A percentile compares a stretch with the other conserved stretches of the same genome.
Evolutionary conservation across 2,888 invertebrate genomes (phyloP).

Genomic region (Coenonympha arcania): DNA sequence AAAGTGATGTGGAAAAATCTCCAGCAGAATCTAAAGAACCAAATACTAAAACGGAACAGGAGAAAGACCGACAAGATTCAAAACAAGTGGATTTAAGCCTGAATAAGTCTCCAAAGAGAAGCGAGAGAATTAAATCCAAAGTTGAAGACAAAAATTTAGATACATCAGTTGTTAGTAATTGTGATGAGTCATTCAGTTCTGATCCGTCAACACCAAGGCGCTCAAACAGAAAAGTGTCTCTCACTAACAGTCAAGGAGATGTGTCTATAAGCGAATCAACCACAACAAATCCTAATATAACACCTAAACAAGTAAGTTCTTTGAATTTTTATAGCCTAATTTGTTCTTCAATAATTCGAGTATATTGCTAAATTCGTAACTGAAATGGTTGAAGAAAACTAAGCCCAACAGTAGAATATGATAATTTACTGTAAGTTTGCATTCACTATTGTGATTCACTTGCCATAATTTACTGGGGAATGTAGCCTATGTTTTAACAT

Average conservation of each 20-base stretch:
- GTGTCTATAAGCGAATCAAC: slow-evolving; percentile 47
- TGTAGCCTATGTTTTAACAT: too few relatives aligned
- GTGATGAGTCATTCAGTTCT: slow-evolving; percentile 43
- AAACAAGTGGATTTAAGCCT: slow-evolving; percentile 18
- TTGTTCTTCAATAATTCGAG: too few relatives aligned
- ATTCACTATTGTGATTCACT: too few relatives aligned
- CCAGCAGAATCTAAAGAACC: not conserved
- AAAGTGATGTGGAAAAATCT: slow-evolving; percentile 6
- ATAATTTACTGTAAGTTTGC: too few relatives aligned
- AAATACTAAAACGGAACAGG: slow-evolving; percentile 8
- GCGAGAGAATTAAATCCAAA: slow-evolving; percentile 40
- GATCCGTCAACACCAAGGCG: slow-evolving; percentile 47
- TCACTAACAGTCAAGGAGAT: slow-evolving; percentile 42
- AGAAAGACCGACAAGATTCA: slow-evolving; percentile 18
- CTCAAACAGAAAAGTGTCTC: slow-evolving; percentile 41
- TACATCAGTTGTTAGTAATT: slow-evolving; percentile 35
- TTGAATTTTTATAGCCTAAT: not conserved
- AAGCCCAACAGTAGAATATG: too few relatives aligned
- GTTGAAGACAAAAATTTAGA: slow-evolving; percentile 40
- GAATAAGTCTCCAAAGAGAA: slow-evolving; percentile 42
- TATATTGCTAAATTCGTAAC: too few relatives aligned
- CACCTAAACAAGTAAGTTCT: slow-evolving; percentile 57
- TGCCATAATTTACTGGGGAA: too few relatives aligned
- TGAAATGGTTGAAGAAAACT: too few relatives aligned
- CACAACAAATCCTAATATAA: slow-evolving; percentile 46